These are phyloP conservation scores for Cryptus viduatorius DNA, from an alignment of 2,888 invertebrate genomes.

Conservation along the genomic window DNA sequence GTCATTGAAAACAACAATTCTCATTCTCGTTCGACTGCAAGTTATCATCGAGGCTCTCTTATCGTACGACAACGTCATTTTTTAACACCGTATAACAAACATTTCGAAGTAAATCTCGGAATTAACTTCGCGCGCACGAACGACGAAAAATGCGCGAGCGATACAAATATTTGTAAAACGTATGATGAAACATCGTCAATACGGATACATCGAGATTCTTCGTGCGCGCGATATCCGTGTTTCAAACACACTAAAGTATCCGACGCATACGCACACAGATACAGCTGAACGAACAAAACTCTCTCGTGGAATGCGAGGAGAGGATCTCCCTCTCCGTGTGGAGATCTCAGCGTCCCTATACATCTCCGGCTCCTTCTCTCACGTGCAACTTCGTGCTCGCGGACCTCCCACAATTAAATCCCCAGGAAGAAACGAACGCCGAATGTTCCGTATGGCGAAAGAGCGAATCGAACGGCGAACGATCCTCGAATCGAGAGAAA, in stretches of 20 bases:
- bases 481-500: conserved; percentile 18
- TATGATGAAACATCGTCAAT: neutral
- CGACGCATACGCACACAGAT: neutral
- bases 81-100: neutral
- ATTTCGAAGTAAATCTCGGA: neutral
- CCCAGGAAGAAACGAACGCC: conserved; percentile 11
- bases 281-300: conserved; percentile 4
- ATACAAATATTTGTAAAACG: neutral
- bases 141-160: too few species aligned
- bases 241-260: neutral
- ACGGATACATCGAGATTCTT: neutral
- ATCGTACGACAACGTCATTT: neutral
- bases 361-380: neutral
- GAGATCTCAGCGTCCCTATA: neutral
- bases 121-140: neutral
- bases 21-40: neutral
- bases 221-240: neutral
- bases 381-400: neutral
- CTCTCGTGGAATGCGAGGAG: conserved; percentile 10
- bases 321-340: neutral
- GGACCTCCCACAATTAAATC: conserved; percentile 57
- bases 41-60: neutral
- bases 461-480: neutral
- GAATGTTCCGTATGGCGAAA: conserved; percentile 16
- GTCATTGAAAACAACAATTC: neutral